These are phyloP conservation scores for Bostrychus sinensis DNA, from an alignment of 2,113 vertebrate genomes.

Conservation along the genomic window DNA sequence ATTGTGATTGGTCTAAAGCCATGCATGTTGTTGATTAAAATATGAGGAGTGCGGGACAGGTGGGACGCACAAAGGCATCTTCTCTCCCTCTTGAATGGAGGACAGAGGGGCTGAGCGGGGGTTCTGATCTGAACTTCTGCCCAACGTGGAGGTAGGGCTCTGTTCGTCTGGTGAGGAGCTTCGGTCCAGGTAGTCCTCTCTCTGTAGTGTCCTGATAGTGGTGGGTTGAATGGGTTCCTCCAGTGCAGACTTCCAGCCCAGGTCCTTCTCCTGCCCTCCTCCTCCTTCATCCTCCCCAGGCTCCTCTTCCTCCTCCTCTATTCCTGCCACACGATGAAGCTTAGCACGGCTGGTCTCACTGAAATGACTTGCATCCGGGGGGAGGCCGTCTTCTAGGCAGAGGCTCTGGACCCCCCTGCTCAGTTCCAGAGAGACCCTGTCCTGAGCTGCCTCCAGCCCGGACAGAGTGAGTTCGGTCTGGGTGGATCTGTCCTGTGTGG, in stretches of 20 bases:
- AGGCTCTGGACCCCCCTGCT: conserved; percentile 58
- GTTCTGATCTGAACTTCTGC: conserved; percentile 51
- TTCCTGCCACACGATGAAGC: conserved; percentile 51
- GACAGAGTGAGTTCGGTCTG: conserved; percentile 69
- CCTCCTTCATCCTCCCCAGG: conserved; percentile 42
- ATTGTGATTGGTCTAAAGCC: conserved; percentile 42
- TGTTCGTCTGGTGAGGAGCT: conserved; percentile 65
- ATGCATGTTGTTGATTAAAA: conserved; percentile 40
- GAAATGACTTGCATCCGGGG: conserved; percentile 26
- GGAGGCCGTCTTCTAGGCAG: conserved; percentile 73
- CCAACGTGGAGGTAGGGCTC: conserved; percentile 17
- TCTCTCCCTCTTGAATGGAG: conserved; percentile 67
- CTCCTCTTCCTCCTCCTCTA: conserved; percentile 66
- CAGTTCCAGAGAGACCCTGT: conserved; percentile 34
- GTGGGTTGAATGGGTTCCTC: conserved; percentile 75
- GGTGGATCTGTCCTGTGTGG: conserved; percentile 67
- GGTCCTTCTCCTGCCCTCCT: conserved; percentile 60
- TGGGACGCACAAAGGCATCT: conserved; percentile 72
- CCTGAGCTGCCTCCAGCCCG: conserved; percentile 15
- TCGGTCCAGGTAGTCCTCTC: conserved; percentile 71
- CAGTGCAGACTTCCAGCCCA: conserved; percentile 58
- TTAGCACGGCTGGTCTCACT: conserved; percentile 44
- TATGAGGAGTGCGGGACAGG: not conserved
- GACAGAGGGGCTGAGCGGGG: conserved; percentile 59
- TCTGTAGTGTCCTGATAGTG: conserved; percentile 58